These are phyloP conservation scores for Pterocles orientalis DNA, from an alignment of 2,113 vertebrate species.

Conservation along the genomic window DNA sequence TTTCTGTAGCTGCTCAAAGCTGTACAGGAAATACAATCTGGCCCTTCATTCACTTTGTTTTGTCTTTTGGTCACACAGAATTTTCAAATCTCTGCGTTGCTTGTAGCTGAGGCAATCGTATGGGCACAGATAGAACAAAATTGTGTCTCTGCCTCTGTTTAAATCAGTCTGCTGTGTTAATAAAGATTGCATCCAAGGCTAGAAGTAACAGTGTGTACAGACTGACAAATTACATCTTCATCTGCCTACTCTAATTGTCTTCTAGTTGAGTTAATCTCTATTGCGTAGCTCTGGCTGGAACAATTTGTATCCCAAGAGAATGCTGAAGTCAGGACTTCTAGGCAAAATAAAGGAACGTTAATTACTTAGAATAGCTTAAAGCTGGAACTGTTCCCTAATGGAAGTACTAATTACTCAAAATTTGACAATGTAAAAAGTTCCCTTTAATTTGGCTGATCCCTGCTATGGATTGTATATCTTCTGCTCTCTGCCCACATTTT, in stretches of 20 bases:
- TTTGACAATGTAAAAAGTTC: background rate
- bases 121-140: background rate
- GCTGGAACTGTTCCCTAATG: conserved; percentile 27
- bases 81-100: background rate
- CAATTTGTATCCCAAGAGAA: conserved; percentile 25
- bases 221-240: conserved; percentile 27
- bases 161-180: background rate
- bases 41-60: background rate
- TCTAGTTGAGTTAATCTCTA: conserved; percentile 14
- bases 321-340: conserved; percentile 61
- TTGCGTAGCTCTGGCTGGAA: conserved; percentile 4
- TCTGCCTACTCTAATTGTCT: conserved; percentile 16
- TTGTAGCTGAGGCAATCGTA: background rate
- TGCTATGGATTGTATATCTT: background rate
- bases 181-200: background rate
- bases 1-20: background rate
- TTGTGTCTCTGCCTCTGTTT: fast-evolving
- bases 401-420: conserved; percentile 41
- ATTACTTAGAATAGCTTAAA: conserved; percentile 55
- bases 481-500: background rate
- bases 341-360: conserved; percentile 42
- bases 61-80: background rate
- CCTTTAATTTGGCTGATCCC: conserved; percentile 19
- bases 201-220: background rate
- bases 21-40: background rate